Evolutionary conservation across 1,140 invertebrate genomes (phyloP).

Genomic region (Tetragonula clypearis): DNA sequence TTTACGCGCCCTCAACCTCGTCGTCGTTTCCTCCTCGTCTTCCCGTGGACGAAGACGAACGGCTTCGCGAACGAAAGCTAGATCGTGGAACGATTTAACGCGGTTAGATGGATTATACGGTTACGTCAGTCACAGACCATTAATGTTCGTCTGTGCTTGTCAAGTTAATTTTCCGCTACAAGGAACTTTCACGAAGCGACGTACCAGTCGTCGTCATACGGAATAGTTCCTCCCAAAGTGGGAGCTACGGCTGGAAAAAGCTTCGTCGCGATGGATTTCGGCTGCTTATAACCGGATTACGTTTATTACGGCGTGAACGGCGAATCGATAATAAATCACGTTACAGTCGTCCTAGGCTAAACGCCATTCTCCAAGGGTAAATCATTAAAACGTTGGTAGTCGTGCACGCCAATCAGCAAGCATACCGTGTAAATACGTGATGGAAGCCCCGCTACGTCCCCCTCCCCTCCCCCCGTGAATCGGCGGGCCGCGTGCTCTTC

Average conservation of each 20-base stretch:
- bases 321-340: constrained; percentile 59
- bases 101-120: background rate
- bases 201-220: background rate
- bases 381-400: constrained; percentile 58
- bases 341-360: constrained; percentile 42
- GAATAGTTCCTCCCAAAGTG: background rate
- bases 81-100: background rate
- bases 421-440: constrained; percentile 66
- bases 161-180: background rate
- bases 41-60: background rate
- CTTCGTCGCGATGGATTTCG: background rate
- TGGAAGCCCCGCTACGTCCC: constrained; percentile 1
- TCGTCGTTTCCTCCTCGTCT: constrained; percentile 1
- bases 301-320: constrained; percentile 34
- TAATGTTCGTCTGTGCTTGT: constrained; percentile 10
- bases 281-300: constrained; percentile 3
- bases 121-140: constrained; percentile 5
- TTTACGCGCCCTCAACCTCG: constrained; percentile 37
- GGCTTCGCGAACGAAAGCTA: background rate
- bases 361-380: constrained; percentile 59
- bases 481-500: constrained; percentile 30
- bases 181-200: background rate
- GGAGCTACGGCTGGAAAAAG: background rate
- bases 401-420: constrained; percentile 54
- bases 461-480: background rate